Evolutionary conservation across 2,113 vertebrate genomes (phyloP).

Genomic region (Embiotoca jacksoni): DNA sequence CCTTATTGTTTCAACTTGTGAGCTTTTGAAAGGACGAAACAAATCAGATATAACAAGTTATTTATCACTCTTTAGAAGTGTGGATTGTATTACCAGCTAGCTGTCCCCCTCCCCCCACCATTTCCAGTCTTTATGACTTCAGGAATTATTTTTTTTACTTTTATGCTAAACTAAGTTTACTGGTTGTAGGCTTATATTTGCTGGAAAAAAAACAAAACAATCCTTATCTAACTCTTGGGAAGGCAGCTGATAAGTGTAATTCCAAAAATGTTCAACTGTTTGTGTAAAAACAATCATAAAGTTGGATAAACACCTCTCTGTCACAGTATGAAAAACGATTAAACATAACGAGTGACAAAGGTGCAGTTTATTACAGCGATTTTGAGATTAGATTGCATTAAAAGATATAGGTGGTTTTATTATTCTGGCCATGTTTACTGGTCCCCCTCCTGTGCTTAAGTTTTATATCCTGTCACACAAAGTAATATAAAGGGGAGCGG

Average conservation of each 20-base stretch:
- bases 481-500: constrained; percentile 39
- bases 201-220: not conserved
- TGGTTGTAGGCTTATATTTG: not conserved
- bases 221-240: not conserved
- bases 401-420: constrained; percentile 19
- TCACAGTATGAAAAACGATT: not conserved
- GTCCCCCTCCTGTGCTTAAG: not conserved
- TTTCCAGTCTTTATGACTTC: no score
- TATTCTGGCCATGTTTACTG: not conserved
- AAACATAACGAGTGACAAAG: not conserved
- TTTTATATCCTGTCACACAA: constrained; percentile 11
- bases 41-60: constrained; percentile 7
- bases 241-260: not conserved
- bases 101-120: no score
- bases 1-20: not conserved
- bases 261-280: not conserved
- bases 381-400: no score
- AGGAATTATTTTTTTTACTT: no score
- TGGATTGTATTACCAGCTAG: not conserved
- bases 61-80: no score
- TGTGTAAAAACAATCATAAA: not conserved
- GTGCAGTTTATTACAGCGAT: not conserved
- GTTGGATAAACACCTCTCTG: not conserved
- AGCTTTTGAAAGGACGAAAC: constrained; percentile 1
- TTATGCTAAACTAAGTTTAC: not conserved